phyloP scores from a whole-genome alignment of 2,113 vertebrate species.

The Chauna torquata region DNA sequence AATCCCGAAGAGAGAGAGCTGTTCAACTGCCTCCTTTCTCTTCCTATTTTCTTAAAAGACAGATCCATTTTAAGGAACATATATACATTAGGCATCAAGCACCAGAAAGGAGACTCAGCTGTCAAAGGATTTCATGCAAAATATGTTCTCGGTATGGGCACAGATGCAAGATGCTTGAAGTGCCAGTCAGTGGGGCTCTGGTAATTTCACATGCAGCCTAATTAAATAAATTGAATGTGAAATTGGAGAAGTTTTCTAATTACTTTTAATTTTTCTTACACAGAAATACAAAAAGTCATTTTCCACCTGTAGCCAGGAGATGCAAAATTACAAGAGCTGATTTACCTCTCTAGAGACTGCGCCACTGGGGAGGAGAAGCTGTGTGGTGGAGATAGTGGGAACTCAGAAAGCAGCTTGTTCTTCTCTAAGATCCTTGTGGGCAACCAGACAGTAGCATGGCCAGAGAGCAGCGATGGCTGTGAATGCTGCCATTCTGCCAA shows the following conservation, averaged over 20 bases:
- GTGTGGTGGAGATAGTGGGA: background rate
- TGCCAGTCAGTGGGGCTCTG: background rate
- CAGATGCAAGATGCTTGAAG: background rate
- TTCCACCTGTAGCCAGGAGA: background rate
- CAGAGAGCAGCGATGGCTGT: background rate
- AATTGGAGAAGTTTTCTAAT: background rate
- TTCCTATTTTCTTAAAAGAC: background rate
- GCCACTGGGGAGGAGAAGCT: background rate
- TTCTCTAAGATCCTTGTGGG: background rate
- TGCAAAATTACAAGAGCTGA: background rate
- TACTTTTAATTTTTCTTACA: background rate
- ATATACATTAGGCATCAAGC: background rate
- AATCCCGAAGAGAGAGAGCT: background rate
- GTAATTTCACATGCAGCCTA: background rate
- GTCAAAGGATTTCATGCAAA: slow-evolving; percentile 13
- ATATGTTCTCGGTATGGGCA: background rate
- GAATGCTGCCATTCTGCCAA: background rate
- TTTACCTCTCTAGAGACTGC: background rate
- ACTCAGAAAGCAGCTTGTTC: background rate
- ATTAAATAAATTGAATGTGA: background rate
- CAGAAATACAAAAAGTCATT: background rate
- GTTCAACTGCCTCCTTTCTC: background rate
- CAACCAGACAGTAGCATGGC: background rate
- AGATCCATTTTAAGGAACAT: slow-evolving; percentile 10
- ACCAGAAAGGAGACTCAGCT: background rate